Conservation (phyloP, 2,888 invertebrate genomes). For the Cryptops parisi region DNA sequence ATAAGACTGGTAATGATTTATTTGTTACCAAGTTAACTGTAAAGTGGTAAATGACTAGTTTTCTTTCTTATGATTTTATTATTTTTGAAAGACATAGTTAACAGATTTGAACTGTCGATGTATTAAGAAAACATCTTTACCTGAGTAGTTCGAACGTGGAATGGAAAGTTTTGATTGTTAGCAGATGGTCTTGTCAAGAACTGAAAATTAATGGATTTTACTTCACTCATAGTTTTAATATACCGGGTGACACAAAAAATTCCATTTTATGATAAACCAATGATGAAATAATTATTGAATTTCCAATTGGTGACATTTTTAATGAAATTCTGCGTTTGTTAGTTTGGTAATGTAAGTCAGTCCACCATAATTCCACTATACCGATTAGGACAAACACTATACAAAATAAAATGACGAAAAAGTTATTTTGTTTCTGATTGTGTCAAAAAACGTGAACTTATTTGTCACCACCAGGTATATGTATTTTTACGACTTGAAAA, state of each 20-base stretch:
- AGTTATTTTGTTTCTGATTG: too few species aligned
- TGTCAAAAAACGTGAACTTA: too few species aligned
- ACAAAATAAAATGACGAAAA: too few species aligned
- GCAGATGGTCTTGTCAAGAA: constrained; percentile 66
- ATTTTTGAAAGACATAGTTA: background rate
- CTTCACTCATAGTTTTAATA: background rate
- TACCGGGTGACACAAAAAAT: background rate
- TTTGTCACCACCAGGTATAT: too few species aligned
- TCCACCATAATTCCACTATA: background rate
- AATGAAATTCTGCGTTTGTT: background rate
- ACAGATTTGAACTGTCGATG: background rate
- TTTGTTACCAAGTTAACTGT: too few species aligned
- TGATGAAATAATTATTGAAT: too few species aligned
- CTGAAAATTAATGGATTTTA: constrained; percentile 36
- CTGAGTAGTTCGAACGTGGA: constrained; percentile 75
- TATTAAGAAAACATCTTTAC: constrained; percentile 23
- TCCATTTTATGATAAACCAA: too few species aligned
- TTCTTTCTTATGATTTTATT: too few species aligned
- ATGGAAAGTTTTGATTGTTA: constrained; percentile 79
- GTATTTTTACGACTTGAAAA: background rate
- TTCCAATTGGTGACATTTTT: background rate
- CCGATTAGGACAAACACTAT: too few species aligned
- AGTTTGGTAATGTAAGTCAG: background rate
- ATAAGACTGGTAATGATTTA: too few species aligned
- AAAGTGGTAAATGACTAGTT: too few species aligned